Evolutionary conservation across 2,113 vertebrate genomes (phyloP).

Genomic region (Boleophthalmus pectinirostris): DNA sequence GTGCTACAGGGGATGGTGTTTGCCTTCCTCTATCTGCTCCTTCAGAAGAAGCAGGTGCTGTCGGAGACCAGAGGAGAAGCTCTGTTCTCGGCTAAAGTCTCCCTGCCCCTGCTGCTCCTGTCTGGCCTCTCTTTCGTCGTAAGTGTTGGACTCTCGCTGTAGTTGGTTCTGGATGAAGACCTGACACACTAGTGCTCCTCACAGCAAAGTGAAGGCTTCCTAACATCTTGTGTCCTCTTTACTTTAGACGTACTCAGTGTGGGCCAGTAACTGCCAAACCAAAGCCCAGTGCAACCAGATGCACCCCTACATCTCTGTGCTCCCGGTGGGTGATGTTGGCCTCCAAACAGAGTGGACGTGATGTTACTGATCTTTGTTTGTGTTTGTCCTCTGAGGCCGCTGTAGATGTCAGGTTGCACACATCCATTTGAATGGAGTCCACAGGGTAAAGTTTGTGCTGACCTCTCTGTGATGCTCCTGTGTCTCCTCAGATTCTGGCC

Average conservation of each 20-base stretch:
- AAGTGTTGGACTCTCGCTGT: conserved; percentile 45
- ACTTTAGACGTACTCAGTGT: too few relatives aligned
- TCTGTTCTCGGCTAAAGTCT: too few relatives aligned
- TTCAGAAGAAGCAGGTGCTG: conserved; percentile 90
- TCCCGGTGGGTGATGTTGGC: too few relatives aligned
- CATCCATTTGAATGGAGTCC: neutral
- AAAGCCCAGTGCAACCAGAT: conserved; percentile 95
- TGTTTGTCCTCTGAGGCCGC: too few relatives aligned
- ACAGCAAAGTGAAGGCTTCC: too few relatives aligned
- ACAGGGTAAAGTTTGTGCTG: too few relatives aligned
- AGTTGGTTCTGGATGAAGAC: neutral
- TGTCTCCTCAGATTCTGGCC: too few relatives aligned
- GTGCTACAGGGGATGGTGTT: too few relatives aligned
- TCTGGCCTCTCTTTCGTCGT: conserved; percentile 91
- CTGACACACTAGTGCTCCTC: neutral
- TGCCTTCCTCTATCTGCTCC: conserved; percentile 91
- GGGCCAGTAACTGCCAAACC: conserved; percentile 96
- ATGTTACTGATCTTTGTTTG: neutral
- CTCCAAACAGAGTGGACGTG: neutral
- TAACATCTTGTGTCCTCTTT: too few relatives aligned
- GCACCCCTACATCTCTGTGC: conserved; percentile 92
- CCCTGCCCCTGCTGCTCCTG: conserved; percentile 88
- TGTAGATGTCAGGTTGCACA: neutral
- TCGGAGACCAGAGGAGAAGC: conserved; percentile 88
- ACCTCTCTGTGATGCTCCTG: too few relatives aligned